Evolutionary conservation across 1,140 invertebrate species (phyloP).

Genomic region (Ephestia elutella): DNA sequence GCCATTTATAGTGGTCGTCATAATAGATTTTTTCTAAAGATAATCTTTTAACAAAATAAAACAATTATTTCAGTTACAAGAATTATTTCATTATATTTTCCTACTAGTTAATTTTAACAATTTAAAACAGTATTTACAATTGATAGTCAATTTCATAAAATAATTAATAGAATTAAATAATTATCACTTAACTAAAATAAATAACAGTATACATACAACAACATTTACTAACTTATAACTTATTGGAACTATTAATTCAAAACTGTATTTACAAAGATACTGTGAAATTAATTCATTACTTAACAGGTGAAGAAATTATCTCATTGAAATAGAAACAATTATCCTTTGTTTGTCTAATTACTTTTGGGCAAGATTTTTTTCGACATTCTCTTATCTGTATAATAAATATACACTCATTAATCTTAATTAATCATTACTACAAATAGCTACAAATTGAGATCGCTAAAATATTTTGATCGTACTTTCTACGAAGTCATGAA

Average conservation of each 20-base stretch:
- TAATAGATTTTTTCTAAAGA: too few relatives aligned
- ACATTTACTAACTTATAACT: constrained; percentile 7
- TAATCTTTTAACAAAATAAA: constrained; percentile 24
- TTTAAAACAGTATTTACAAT: constrained; percentile 64
- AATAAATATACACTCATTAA: constrained; percentile 1
- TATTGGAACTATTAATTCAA: neutral
- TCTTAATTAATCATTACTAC: constrained; percentile 21
- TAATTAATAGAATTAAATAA: constrained; percentile 21
- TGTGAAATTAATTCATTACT: too few relatives aligned
- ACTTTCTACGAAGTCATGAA: constrained; percentile 19
- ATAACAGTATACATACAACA: constrained; percentile 35
- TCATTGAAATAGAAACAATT: too few relatives aligned
- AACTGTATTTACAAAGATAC: neutral
- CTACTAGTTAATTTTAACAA: constrained; percentile 48
- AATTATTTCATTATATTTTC: constrained; percentile 48
- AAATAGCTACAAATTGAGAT: constrained; percentile 52
- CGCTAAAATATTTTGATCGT: constrained; percentile 25
- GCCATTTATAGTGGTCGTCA: too few relatives aligned
- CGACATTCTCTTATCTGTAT: neutral
- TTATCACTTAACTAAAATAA: constrained; percentile 48
- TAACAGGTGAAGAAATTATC: neutral
- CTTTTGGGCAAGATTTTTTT: neutral
- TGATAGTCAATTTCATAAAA: constrained; percentile 16
- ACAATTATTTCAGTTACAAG: constrained; percentile 27
- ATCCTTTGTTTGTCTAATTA: neutral